Evolutionary conservation across 2,113 vertebrate genomes (phyloP), one percentile per base, ranked within the genome.

Genomic region (Tetrao urogallus): DNA sequence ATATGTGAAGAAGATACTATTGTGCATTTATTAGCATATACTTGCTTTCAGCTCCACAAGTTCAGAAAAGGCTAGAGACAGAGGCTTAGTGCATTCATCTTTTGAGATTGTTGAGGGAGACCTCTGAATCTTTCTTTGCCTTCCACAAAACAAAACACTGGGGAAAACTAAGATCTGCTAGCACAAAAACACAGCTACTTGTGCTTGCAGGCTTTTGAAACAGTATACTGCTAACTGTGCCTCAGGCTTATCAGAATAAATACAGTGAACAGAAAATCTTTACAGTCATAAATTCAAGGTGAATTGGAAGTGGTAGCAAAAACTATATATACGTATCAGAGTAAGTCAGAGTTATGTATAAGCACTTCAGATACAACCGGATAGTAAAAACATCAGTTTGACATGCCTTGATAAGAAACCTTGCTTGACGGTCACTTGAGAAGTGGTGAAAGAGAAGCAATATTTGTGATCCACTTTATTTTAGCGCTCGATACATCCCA

Each of bases 1-100:
- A 70, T 18, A 47, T 0, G 0, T 60, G 13, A 74, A 61, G 19
- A 84, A n/a, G 5, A 54, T 13, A 66, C 0, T 10, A 12, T 18
- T 45, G 12, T 24, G 18, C 32, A 56, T 64, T 74, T 74, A 70
- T 57, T 45, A 67, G 28, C 2, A 0, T 16, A 36, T 3, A 11
- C 48, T 74, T 89, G 36, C 72, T 82, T 84, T 85, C 70, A 89
- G 38, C 45, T 73, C 45, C 28, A 42, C 19, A 82, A 76, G 18
- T 80, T 91, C 28, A 85, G 56, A 73, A 89, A 73, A 80, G 17
- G 28, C 16, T 58, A 63, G 24, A 14, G 2, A 65, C 87, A 86
- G 43, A 89, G 36, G 24, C 19, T 79, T 87, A 82, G 84, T 30
- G 21, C 21, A 70, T 34, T 70, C 58, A 76, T 90, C 50, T 52